Evolutionary conservation across 1,140 invertebrate genomes (phyloP).

Genomic region (Nebria ingens): DNA sequence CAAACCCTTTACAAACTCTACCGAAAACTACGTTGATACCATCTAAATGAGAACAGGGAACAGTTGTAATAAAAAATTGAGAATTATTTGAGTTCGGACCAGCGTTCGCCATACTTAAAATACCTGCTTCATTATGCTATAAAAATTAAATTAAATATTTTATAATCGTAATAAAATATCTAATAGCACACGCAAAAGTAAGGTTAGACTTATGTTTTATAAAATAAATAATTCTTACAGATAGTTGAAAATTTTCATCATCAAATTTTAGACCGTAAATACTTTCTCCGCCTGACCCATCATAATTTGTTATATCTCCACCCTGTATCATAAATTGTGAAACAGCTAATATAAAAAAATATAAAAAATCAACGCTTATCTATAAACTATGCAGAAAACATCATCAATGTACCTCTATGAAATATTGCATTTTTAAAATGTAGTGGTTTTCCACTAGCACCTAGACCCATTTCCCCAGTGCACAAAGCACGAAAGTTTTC

Average conservation of each 20-base stretch:
- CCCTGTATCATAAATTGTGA: slow-evolving; percentile 74
- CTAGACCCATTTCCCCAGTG: slow-evolving; percentile 73
- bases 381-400: slow-evolving; percentile 7
- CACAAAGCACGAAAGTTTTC: slow-evolving; percentile 87
- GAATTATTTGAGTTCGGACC: slow-evolving; percentile 84
- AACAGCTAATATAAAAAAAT: slow-evolving; percentile 47
- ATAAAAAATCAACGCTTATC: no score
- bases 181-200: slow-evolving; percentile 5
- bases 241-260: slow-evolving; percentile 78
- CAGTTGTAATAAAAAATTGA: slow-evolving; percentile 90
- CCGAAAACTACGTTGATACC: slow-evolving; percentile 88
- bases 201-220: neutral
- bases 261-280: slow-evolving; percentile 86
- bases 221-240: slow-evolving; percentile 34
- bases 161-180: neutral
- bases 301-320: slow-evolving; percentile 68
- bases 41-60: slow-evolving; percentile 75
- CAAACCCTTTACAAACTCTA: slow-evolving; percentile 58
- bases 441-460: slow-evolving; percentile 52
- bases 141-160: slow-evolving; percentile 19
- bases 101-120: slow-evolving; percentile 85
- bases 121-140: slow-evolving; percentile 55
- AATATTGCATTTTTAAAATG: slow-evolving; percentile 66
- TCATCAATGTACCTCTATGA: slow-evolving; percentile 51
- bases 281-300: slow-evolving; percentile 84